phyloP scores from a whole-genome alignment of 2,113 vertebrate genomes.

The Perca schrenkii region DNA sequence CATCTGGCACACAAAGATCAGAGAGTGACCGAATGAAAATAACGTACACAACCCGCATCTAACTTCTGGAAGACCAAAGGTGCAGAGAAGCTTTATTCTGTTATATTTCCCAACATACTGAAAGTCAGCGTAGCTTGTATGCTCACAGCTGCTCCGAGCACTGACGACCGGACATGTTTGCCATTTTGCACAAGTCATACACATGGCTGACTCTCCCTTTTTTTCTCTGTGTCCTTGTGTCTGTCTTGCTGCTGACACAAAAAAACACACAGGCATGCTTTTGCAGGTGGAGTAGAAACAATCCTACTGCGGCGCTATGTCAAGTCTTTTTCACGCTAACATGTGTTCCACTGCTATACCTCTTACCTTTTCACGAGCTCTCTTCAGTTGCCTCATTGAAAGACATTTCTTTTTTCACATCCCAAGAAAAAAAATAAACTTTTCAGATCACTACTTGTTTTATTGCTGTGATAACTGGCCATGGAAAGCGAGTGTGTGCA shows the following conservation, averaged over 20 bases:
- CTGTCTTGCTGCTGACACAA: conserved; percentile 32
- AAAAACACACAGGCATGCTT: conserved; percentile 28
- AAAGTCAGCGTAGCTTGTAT: conserved; percentile 66
- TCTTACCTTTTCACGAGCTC: conserved; percentile 29
- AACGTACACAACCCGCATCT: conserved; percentile 11
- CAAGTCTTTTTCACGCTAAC: conserved; percentile 50
- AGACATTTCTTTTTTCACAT: conserved; percentile 4
- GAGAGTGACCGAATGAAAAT: conserved; percentile 25
- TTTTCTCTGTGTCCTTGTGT: conserved; percentile 57
- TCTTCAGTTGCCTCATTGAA: conserved; percentile 2
- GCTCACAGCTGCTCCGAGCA: conserved; percentile 73
- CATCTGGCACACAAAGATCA: conserved; percentile 18
- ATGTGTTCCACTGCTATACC: conserved; percentile 31
- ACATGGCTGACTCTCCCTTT: conserved; percentile 66
- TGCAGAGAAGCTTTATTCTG: conserved; percentile 32
- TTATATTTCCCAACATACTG: conserved; percentile 37
- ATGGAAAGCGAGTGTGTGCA: conserved; percentile 39
- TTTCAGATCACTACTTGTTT: not conserved
- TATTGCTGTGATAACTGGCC: conserved; percentile 71
- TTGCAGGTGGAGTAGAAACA: conserved; percentile 66
- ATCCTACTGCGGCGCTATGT: conserved; percentile 71
- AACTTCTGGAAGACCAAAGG: conserved; percentile 47
- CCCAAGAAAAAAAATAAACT: not conserved
- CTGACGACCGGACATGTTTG: conserved; percentile 62
- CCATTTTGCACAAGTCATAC: conserved; percentile 67